These are phyloP conservation scores for Gymnothorax javanicus DNA, from an alignment of 2,797 vertebrate genomes.

Conservation along the genomic window DNA sequence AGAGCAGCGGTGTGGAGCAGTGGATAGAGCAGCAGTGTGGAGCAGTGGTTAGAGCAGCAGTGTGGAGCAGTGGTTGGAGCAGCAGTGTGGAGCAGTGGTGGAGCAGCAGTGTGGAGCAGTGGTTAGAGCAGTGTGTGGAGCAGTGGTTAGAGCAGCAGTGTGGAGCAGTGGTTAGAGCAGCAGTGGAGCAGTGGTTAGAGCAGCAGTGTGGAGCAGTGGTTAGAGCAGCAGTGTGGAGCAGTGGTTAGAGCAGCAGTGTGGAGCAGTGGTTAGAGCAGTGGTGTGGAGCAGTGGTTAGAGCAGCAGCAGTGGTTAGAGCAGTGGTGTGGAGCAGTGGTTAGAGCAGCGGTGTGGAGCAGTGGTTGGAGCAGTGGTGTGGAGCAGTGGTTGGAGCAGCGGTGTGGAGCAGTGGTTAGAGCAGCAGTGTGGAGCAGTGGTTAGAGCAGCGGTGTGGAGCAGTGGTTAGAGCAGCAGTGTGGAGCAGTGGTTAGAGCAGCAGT, in stretches of 20 bases:
- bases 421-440: not conserved
- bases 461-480: no score
- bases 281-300: not conserved
- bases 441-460: not conserved
- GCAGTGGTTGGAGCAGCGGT: not conserved
- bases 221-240: conserved; percentile 1
- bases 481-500: no score
- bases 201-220: not conserved
- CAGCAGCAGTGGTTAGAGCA: not conserved
- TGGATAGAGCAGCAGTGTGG: no score
- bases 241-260: not conserved
- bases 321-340: not conserved
- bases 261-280: not conserved
- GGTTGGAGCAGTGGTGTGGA: not conserved
- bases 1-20: no score
- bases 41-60: no score
- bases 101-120: not conserved
- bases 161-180: not conserved
- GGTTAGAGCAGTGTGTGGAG: not conserved
- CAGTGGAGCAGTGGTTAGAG: not conserved
- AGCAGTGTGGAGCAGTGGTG: not conserved
- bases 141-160: not conserved
- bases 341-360: not conserved
- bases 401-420: not conserved
- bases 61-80: no score